Evolutionary conservation across 2,888 invertebrate genomes (phyloP).

Genomic region (Fragum sueziense): DNA sequence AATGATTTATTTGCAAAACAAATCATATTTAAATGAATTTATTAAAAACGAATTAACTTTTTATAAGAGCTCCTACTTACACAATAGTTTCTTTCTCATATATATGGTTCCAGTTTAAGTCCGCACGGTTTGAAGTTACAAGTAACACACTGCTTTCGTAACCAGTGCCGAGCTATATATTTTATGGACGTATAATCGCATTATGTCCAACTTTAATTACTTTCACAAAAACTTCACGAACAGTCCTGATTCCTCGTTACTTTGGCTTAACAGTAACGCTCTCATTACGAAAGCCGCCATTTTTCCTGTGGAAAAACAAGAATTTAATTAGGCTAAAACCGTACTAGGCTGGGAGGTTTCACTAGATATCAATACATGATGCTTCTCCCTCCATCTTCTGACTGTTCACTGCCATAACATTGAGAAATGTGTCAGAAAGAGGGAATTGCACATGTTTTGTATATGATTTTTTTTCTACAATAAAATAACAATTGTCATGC

Average conservation of each 20-base stretch:
- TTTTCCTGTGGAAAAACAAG: slow-evolving; percentile 5
- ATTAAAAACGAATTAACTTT: no score
- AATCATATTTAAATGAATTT: no score
- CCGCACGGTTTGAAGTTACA: background rate
- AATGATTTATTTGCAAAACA: no score
- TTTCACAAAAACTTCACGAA: background rate
- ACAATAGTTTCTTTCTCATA: background rate
- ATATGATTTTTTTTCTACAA: no score
- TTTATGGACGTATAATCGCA: slow-evolving; percentile 10
- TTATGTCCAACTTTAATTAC: slow-evolving; percentile 17
- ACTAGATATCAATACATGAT: slow-evolving; percentile 3
- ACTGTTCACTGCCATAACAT: background rate
- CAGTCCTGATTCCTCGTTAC: background rate
- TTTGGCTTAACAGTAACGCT: background rate
- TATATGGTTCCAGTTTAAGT: background rate
- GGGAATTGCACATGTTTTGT: no score
- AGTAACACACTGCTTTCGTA: background rate
- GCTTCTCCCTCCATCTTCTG: background rate
- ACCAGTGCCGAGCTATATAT: background rate
- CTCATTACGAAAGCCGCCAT: slow-evolving; percentile 13
- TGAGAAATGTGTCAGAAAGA: background rate
- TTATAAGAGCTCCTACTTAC: background rate
- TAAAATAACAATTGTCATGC: no score
- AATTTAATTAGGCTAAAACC: slow-evolving; percentile 27
- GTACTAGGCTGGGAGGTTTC: background rate